Base-by-base conservation (phyloP, 1,140 invertebrate genomes). In the Drosophila rhopaloa region DNA sequence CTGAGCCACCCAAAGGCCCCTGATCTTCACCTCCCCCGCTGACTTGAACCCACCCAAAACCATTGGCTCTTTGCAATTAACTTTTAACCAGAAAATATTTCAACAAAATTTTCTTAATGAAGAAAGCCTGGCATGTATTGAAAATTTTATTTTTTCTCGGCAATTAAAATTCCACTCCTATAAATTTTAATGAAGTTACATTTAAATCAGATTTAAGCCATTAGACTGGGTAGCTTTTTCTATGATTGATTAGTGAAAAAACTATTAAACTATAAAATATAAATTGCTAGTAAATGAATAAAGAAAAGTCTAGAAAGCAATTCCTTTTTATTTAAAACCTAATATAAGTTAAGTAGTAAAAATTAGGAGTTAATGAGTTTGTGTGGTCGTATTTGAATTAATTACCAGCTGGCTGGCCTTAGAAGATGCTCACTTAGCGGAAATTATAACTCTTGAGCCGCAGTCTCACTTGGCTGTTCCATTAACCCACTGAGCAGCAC, bases 401-500 rank as follows among this genome's bases (percentile, higher is more conserved):
- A 35, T 51, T 13, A 50, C 27, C 14, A 11, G 32, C 2, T 35
- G 16, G 16, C 32, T 37, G 14, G n/a, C 29, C 32, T 37, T 53
- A 37, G 50, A 37, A 53, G 35, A 54, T 38, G 16, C 35, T 54
- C 40, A 44, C 16, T 63, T 27, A 6, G 29, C 14, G 35, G n/a
- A n/a, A n/a, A 61, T 7, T 32, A 16, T 24, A 37, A 44, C 29
- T 61, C 8, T 41, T 44, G 24, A 24, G 24, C 24, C 24, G 1
- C 61, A 27, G 35, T 32, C 37, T 35, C 27, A 35, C 47, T 27
- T 51, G 57, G 60, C 48, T 68, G 83, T 82, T 76, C 83, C 74
- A 88, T 85, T 85, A 85, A 85, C 82, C 82, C 83, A 85, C 79
- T 85, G 32, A 80, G 71, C 58, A 32, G 19, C 8, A 13, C 44